These are phyloP conservation scores for Tragelaphus scriptus DNA, from an alignment of 2,113 vertebrate species.

Conservation along the genomic window DNA sequence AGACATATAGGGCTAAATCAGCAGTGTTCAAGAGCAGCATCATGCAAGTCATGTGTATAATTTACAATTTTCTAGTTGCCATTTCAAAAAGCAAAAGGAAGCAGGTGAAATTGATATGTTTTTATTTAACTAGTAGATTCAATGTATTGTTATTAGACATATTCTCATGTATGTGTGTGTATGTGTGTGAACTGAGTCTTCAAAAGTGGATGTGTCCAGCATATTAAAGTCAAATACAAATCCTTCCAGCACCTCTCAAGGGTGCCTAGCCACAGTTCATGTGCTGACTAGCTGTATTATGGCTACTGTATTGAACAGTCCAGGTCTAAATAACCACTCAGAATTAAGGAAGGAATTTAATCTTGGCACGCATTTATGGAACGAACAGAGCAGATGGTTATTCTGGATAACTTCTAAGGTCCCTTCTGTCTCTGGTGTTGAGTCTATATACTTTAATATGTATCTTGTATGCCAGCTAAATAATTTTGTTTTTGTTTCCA, in stretches of 20 bases:
- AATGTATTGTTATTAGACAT: background rate
- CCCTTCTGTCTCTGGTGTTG: background rate
- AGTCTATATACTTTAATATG: background rate
- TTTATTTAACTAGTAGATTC: background rate
- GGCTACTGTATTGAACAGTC: background rate
- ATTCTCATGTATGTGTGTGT: background rate
- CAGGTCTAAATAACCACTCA: background rate
- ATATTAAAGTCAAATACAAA: background rate
- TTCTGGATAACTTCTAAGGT: background rate
- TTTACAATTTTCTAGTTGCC: background rate
- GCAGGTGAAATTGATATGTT: background rate
- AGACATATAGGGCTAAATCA: background rate
- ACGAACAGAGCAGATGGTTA: background rate
- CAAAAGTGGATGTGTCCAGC: background rate
- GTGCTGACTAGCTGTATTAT: background rate
- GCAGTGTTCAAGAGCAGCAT: background rate
- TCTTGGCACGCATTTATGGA: background rate
- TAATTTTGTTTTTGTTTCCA: background rate
- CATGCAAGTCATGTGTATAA: accelerated
- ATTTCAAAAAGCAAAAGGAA: background rate
- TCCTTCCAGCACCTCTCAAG: background rate
- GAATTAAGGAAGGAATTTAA: background rate
- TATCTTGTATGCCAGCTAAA: background rate
- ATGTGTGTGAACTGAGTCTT: background rate
- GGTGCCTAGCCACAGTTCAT: background rate